Base-by-base conservation (phyloP, 2,888 invertebrate species). In the Podabrus alpinus region DNA sequence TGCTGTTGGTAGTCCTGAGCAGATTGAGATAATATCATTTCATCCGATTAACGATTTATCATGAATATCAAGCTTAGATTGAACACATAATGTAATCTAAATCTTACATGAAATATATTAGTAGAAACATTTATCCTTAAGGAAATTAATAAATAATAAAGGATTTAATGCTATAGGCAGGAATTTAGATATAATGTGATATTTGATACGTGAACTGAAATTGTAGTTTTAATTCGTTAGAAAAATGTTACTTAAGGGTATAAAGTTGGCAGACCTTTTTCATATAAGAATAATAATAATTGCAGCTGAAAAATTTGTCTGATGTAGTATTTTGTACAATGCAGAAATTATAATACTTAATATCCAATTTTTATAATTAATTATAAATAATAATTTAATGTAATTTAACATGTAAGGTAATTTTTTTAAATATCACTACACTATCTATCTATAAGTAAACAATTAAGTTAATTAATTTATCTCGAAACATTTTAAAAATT, bases 1-100 rank as follows among this genome's bases (percentile, higher is more conserved):
- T 62, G 13, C 45, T 45, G 62, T 17, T 62, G 17, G n/a, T 19
- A 64, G 21, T 17, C 62, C 21, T 64, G 21, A 64, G 62, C n/a
- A 21, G 62, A 15, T 64, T 64, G 62, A n/a, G n/a, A 13, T 64
- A 64, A 64, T 64, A 64, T n/a, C 62, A 64, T 64, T 64, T 64
- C n/a, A 64, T 64, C 62, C 62, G 62, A 64, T 64, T 21, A 19
- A 13, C 62, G 62, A 21, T 64, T 64, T 45, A 45, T 9, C 45
- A 45, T 45, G n/a, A 45, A 45, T 45, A 45, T 45, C n/a, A 45
- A 45, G 45, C 45, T 45, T 45, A 45, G 45, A 45, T 45, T 45
- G 45, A 45, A n/a, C n/a, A n/a, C n/a, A 7, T 45, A n/a, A n/a
- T 45, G 13, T 45, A n/a, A 45, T n/a, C 25, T 25, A 11, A 29